These are phyloP conservation scores for Fregata magnificens DNA, from an alignment of 2,113 vertebrate species.

Conservation along the genomic window DNA sequence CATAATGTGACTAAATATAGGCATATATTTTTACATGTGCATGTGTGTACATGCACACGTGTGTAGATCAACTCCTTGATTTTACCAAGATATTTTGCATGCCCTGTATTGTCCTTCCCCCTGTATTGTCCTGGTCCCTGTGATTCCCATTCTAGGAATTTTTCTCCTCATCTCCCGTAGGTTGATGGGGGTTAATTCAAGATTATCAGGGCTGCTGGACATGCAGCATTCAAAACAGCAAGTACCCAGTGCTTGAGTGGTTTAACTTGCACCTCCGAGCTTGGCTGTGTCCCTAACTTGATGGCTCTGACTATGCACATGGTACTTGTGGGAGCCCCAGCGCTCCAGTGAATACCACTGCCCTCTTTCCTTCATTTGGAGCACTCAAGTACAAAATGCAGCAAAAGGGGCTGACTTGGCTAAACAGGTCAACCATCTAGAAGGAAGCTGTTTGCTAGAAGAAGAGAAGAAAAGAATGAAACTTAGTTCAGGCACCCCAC, in stretches of 20 bases:
- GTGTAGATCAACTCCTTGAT: neutral
- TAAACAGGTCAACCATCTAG: neutral
- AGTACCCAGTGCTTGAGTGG: no score
- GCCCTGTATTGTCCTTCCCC: neutral
- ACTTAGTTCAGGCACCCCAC: neutral
- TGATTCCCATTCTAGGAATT: neutral
- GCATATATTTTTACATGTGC: neutral
- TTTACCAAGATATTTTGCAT: neutral
- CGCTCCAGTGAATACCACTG: fast-evolving
- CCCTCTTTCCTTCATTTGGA: neutral
- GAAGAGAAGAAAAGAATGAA: neutral
- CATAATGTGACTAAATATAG: neutral
- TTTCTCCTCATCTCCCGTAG: neutral
- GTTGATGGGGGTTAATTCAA: neutral
- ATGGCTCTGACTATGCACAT: neutral
- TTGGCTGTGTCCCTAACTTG: neutral
- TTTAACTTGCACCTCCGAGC: neutral
- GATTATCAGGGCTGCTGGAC: neutral
- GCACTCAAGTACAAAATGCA: neutral
- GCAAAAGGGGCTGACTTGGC: neutral
- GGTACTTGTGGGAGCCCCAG: neutral
- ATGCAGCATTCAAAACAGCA: neutral
- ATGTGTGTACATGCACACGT: neutral
- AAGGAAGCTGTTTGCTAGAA: neutral
- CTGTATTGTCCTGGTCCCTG: neutral